These are phyloP conservation scores for Aegotheles bennettii DNA, from an alignment of 2,113 vertebrate genomes.

Conservation along the genomic window DNA sequence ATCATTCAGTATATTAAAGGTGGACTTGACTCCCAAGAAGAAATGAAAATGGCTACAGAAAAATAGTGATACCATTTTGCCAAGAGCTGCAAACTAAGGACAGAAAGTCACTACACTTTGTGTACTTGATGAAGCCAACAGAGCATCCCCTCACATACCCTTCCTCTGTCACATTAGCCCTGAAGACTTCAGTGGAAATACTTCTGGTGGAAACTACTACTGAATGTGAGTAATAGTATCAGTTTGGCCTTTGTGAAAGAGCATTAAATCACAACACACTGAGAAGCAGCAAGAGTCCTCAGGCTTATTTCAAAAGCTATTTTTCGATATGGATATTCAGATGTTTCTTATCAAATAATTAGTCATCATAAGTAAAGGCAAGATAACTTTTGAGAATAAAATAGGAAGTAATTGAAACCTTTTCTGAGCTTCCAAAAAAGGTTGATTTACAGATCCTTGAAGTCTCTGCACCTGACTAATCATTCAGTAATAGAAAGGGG, in stretches of 20 bases:
- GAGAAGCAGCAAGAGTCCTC: background rate
- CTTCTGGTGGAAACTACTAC: background rate
- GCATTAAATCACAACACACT: background rate
- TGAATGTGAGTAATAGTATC: constrained; percentile 10
- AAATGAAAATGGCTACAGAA: background rate
- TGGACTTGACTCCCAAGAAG: background rate
- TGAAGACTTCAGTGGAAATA: background rate
- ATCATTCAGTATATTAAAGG: background rate
- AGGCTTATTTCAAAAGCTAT: constrained; percentile 3
- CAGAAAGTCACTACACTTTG: background rate
- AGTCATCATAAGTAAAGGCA: background rate
- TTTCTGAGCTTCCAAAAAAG: background rate
- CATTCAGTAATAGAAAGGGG: background rate
- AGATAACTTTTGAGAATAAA: constrained; percentile 33
- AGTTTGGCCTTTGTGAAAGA: constrained; percentile 26
- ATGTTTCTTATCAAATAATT: constrained; percentile 32
- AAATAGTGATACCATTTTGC: background rate
- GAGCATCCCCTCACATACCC: background rate
- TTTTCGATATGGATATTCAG: constrained; percentile 39
- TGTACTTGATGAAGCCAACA: background rate
- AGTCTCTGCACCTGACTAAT: constrained; percentile 14
- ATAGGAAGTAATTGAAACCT: constrained; percentile 5
- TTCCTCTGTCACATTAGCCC: background rate
- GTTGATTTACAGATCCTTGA: background rate
- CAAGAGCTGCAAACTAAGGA: background rate